Base-by-base conservation (phyloP, 2,888 invertebrate species). In the Mycogona germanica region DNA sequence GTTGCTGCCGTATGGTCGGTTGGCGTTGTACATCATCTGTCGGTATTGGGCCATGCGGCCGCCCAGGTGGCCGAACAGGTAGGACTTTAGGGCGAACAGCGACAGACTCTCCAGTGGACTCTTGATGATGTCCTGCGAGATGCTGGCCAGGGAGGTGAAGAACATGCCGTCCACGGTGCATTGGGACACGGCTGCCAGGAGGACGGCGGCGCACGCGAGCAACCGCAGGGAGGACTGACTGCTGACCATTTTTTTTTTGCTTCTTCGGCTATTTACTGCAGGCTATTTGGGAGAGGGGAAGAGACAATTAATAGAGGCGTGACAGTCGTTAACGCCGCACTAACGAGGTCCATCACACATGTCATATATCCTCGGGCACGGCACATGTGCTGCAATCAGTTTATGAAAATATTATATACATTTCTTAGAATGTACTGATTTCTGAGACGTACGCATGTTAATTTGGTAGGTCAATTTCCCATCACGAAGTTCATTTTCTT, bases 31-130 rank as follows among this genome's bases (percentile, higher is more conserved):
- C 42, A 42, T 42, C 52, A 52, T 52, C 37, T 52, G 52, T 6
- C 52, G 52, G 21, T 52, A 52, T 45, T 52, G 48, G 21, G 48
- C 25, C 7, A 54, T 41, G 41, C 54, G 54, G 14, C 54, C 54
- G 9, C 29, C 29, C n/a, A 49, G 28, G 42, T 48, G 40, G 28
- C 54, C 54, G 29, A 54, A 41, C 7, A 54, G 54, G 17, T 54
- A 54, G 17, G 54, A 50, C 42, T 54, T 54, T 5, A 54, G 42
- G 23, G 54, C 54, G 25, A 54, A 38, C 6, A 54, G 32, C 12
- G 54, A 49, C 17, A 54, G 25, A 23, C 49, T 49, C 32, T 54
- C 54, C 49, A 48, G 26, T 2, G 54, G 54, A 25, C 35, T 49
- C 25, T 38, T 42, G 19, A 50, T 38, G 7, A 54, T 50, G 35